Evolutionary conservation across 2,888 invertebrate species (phyloP), one percentile per base, ranked within the genome.

Genomic region (Carcina quercana): DNA sequence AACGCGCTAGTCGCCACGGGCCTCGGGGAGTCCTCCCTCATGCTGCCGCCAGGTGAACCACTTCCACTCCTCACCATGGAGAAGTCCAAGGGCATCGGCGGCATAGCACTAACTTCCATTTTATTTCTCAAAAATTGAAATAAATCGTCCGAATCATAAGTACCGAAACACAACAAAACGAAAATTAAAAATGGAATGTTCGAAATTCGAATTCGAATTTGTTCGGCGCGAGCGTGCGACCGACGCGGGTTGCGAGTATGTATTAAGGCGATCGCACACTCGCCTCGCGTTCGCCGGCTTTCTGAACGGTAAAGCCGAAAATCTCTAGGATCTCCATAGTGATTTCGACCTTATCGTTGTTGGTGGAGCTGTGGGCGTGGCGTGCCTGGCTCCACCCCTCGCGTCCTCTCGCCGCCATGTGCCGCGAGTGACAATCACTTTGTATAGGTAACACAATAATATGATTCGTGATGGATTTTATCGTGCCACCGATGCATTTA

Each of bases 51-150:
- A 27, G 80, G 72, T 29, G 78, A 72, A 31, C 62, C 69, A 46
- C 58, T 61, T 43, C 61, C 80, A 66, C 59, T 69, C 60, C 85
- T 64, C 69, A 83, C 80, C 83, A 87, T 82, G 37, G 88, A 89
- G 73, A 88, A 89, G 86, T 89, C 89, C 73, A 89, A 66, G 35
- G 89, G 89, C 88, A 89, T 88, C 36, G 84, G 82, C 36, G 85
- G 73, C 75, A 87, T 85, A 29, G 86, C 82, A 83, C 87, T 87
- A 50, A 88, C 71, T 78, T 88, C 88, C 84, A 88, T 85, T 55
- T 75, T 86, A 43, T n/a, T n/a, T n/a, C n/a, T n/a, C 59, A 37
- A 38, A 52, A 59, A 55, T 27, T 32, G 43, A 45, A 53, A 39
- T 49, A 53, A 35, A 37, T 39, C 42, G 47, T 54, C 53, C 52